Base-by-base conservation (phyloP, 2,797 vertebrate species). In the Scolopax bukidnonensis region DNA sequence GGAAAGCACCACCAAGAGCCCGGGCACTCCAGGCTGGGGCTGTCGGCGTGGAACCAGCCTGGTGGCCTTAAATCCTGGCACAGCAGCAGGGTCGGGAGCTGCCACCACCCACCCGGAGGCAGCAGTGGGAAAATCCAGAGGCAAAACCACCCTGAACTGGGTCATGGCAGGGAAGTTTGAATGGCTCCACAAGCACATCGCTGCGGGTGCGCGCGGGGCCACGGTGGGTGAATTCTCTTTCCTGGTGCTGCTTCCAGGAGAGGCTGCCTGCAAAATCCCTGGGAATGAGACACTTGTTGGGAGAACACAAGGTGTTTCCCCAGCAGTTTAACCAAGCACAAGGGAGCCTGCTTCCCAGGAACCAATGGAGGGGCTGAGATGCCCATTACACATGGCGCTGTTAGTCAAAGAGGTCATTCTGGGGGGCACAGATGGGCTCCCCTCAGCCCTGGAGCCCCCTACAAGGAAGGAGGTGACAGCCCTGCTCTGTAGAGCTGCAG, bases 301-400 rank as follows among this genome's bases (percentile, higher is more conserved):
- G 50, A 41, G 38, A 3, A 14, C 60, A 3, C 7, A 1, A 10
- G 0, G 32, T 6, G 4, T 30, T 87, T 21, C 67, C 67, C n/a
- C 33, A 20, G 77, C 8, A 0, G n/a, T 9, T 48, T 7, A 30
- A 30, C 57, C 6, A 24, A 24, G 61, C 73, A 12, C 70, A 5
- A 0, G 0, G 1, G 30, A 71, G 60, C 70, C 33, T 7, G 54
- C 2, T 56, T 11, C n/a, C 4, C 1, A 3, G 32, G 1, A 7
- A 90, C 60, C 2, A 10, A 3, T 7, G 71, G 56, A 74, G 40
- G 12, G 45, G 56, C 70, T 1, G 9, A 23, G 70, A 15, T 5
- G 3, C 43, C 0, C 38, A 6, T 6, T 5, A 12, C 32, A 3
- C 6, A 0, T 14, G 50, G 85, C 68, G 81, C 41, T 0, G 0